phyloP scores from a whole-genome alignment of 2,888 invertebrate genomes.

The Megamerina dolium region DNA sequence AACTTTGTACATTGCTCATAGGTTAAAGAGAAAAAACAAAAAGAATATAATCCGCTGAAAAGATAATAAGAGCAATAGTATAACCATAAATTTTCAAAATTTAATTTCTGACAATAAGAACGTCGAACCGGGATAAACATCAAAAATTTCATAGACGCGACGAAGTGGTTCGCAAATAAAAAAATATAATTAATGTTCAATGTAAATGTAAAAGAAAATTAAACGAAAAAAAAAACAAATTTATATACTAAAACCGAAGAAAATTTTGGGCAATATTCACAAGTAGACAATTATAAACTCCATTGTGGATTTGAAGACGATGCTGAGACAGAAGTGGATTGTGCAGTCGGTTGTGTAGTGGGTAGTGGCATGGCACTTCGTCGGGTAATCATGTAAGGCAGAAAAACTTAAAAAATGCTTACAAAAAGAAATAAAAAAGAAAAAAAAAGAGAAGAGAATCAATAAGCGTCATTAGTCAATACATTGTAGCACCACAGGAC shows the following conservation, averaged over 20 bases:
- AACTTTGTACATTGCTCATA: conserved; percentile 8
- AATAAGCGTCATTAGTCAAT: conserved; percentile 21
- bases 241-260: too few relatives aligned
- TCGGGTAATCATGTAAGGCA: conserved; percentile 24
- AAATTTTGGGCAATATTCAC: too few relatives aligned
- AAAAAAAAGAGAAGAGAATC: conserved; percentile 33
- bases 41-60: conserved; percentile 45
- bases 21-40: conserved; percentile 37
- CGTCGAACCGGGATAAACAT: too few relatives aligned
- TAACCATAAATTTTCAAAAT: too few relatives aligned
- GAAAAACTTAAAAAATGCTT: conserved; percentile 31
- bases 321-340: conserved; percentile 8
- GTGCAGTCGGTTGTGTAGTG: conserved; percentile 17
- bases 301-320: conserved; percentile 8
- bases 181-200: too few relatives aligned
- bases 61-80: conserved; percentile 45
- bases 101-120: too few relatives aligned
- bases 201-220: too few relatives aligned
- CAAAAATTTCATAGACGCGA: too few relatives aligned
- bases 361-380: conserved; percentile 26
- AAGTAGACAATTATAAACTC: too few relatives aligned
- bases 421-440: conserved; percentile 32
- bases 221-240: too few relatives aligned
- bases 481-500: conserved; percentile 10
- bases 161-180: too few relatives aligned